Percentiles rank a stretch among this genome's conserved stretches.
Conservation (phyloP, 2,797 vertebrate species). For the Paedocypris micromegethes region DNA sequence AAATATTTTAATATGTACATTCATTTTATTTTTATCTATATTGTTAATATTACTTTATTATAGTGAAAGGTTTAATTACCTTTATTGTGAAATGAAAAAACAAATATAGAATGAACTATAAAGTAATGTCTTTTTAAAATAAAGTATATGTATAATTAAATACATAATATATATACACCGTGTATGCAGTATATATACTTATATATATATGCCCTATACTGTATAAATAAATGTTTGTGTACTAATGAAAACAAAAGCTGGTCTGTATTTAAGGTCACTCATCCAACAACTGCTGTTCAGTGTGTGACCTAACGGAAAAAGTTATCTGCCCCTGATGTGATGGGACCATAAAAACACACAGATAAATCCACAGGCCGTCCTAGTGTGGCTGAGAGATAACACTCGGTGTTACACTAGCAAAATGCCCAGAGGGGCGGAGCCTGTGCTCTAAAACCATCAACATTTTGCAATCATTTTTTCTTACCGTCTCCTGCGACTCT, state of each 20-base stretch:
- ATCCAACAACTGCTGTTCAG: slow-evolving; percentile 14
- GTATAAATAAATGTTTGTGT: no score
- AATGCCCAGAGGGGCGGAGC: slow-evolving; percentile 17
- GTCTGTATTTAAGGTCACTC: slow-evolving; percentile 3
- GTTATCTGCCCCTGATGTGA: slow-evolving; percentile 22
- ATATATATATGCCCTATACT: no score
- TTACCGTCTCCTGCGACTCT: slow-evolving; percentile 70
- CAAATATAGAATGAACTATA: no score
- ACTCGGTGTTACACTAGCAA: slow-evolving; percentile 21
- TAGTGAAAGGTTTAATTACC: no score
- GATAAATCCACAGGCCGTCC: slow-evolving; percentile 33
- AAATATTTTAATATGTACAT: no score
- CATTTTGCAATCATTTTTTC: slow-evolving; percentile 22
- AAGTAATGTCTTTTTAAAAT: no score
- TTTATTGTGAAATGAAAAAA: no score
- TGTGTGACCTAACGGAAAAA: slow-evolving; percentile 32
- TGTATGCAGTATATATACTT: no score
- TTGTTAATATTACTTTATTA: no score
- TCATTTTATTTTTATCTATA: no score
- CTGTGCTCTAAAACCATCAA: slow-evolving; percentile 4
- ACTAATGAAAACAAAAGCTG: neutral
- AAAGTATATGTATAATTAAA: no score
- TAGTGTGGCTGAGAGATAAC: slow-evolving; percentile 46
- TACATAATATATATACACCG: no score
- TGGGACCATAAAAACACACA: slow-evolving; percentile 29